Percentiles rank a stretch among this genome's conserved stretches.
Evolutionary conservation across 2,888 invertebrate species (phyloP).

Genomic region (Oxystoma pomonae): DNA sequence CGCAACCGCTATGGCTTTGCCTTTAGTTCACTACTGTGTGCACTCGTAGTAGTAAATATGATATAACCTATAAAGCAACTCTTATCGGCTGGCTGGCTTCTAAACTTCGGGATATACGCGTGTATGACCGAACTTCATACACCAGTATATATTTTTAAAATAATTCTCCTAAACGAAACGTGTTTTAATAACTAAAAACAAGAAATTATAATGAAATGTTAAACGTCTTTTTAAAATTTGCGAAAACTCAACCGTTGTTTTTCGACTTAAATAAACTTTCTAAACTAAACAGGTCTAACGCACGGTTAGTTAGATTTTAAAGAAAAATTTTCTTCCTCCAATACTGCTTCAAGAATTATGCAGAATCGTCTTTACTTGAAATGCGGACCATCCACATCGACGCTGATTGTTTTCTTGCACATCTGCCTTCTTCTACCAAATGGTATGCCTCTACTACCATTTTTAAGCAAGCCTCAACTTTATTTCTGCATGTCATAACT

Average conservation of each 20-base stretch:
- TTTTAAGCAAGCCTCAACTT: background rate
- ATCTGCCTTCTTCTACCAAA: constrained; percentile 49
- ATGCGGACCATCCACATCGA: constrained; percentile 45
- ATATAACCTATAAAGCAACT: constrained; percentile 44
- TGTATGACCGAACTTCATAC: constrained; percentile 40
- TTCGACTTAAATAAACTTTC: constrained; percentile 10
- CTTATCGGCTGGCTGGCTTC: constrained; percentile 32
- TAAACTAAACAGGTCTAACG: constrained; percentile 4
- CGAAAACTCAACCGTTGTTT: background rate
- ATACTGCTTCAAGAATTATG: constrained; percentile 45
- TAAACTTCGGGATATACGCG: constrained; percentile 45
- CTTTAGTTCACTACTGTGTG: constrained; percentile 47
- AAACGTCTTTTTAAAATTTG: background rate
- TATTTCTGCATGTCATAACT: too few species aligned
- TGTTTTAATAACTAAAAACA: constrained; percentile 20
- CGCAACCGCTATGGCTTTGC: constrained; percentile 33
- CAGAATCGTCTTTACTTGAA: constrained; percentile 44
- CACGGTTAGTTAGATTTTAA: constrained; percentile 26
- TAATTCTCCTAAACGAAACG: constrained; percentile 36
- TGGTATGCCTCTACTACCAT: constrained; percentile 38
- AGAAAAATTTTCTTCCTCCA: constrained; percentile 27
- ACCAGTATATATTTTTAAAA: constrained; percentile 41
- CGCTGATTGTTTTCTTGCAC: constrained; percentile 48
- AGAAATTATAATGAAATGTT: background rate
- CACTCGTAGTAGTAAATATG: constrained; percentile 46